These are phyloP conservation scores for Philopotamus ludificatus DNA, from an alignment of 1,140 invertebrate genomes.

Conservation along the genomic window DNA sequence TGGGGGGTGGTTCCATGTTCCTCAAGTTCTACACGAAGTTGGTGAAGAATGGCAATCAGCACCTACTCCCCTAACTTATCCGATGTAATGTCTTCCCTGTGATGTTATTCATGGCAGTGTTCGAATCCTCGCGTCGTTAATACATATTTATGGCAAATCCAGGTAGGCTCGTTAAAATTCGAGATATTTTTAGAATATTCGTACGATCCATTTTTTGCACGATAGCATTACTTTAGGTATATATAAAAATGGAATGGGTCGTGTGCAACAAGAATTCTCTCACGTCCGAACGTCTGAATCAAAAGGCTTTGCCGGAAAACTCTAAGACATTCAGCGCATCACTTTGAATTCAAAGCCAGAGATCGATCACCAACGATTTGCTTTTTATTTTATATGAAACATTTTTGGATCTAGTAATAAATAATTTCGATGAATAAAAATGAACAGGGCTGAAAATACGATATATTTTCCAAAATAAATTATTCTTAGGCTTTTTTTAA, in stretches of 20 bases:
- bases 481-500: too few relatives aligned
- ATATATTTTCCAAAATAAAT: too few relatives aligned
- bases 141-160: neutral
- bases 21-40: neutral
- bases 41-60: constrained; percentile 10
- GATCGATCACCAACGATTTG: too few relatives aligned
- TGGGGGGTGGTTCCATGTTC: neutral
- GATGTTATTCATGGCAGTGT: neutral
- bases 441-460: too few relatives aligned
- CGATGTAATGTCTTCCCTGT: constrained; percentile 7
- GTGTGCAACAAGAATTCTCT: constrained; percentile 4
- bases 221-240: neutral
- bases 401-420: too few relatives aligned
- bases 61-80: constrained; percentile 5
- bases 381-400: too few relatives aligned
- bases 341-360: neutral
- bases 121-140: neutral
- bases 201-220: neutral
- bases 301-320: constrained; percentile 9
- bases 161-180: neutral
- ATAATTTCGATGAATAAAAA: too few relatives aligned
- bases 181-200: neutral
- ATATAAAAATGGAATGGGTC: neutral
- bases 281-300: constrained; percentile 15
- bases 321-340: neutral